Evolutionary conservation across 2,113 vertebrate species (phyloP).

Genomic region (Cyanocitta stelleri): DNA sequence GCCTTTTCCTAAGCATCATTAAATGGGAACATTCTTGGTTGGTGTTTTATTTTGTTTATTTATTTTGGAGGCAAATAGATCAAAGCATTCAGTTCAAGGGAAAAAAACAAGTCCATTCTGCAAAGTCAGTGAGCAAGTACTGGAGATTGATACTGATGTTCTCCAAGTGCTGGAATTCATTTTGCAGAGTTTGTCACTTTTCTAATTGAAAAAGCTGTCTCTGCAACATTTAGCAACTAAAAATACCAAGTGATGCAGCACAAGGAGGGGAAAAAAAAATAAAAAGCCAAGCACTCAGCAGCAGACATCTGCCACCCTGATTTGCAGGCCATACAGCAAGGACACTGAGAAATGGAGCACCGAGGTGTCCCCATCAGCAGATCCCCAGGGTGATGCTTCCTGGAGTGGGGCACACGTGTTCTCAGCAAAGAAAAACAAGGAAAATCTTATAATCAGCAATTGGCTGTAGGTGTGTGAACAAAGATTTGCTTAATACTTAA

Average conservation of each 20-base stretch:
- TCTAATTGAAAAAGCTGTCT: conserved; percentile 53
- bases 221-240: conserved; percentile 48
- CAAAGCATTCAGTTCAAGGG: neutral
- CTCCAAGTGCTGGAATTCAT: neutral
- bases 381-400: neutral
- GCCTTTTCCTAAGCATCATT: neutral
- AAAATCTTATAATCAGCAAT: neutral
- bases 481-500: neutral
- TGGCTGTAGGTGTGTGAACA: neutral
- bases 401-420: neutral
- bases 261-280: neutral
- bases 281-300: neutral
- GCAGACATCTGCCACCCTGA: conserved; percentile 25
- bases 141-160: conserved; percentile 21
- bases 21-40: neutral
- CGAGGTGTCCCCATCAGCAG: neutral
- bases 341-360: neutral
- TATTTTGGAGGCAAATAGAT: neutral
- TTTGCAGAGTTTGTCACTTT: conserved; percentile 48
- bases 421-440: neutral
- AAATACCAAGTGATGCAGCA: conserved; percentile 17
- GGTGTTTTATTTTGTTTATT: neutral
- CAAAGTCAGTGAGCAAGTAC: neutral
- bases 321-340: neutral
- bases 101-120: neutral